These are phyloP conservation scores for Hirtodrosophila alboralis DNA, from an alignment of 2,888 invertebrate genomes.

Conservation along the genomic window DNA sequence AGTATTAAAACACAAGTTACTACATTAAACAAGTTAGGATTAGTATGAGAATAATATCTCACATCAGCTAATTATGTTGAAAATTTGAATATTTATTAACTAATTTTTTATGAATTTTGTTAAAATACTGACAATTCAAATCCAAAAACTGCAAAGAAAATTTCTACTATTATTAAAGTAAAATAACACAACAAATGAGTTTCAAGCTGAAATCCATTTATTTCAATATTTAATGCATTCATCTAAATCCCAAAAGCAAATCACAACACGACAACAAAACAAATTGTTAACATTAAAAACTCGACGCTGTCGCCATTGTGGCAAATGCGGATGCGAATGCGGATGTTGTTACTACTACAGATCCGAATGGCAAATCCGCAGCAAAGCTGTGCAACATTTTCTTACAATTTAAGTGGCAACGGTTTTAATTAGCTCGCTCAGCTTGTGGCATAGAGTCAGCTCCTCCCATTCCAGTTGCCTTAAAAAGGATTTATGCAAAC, in stretches of 20 bases:
- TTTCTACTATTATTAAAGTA: background rate
- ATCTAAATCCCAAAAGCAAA: slow-evolving; percentile 41
- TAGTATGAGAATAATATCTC: slow-evolving; percentile 6
- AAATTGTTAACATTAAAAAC: slow-evolving; percentile 63
- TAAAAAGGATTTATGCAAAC: slow-evolving; percentile 62
- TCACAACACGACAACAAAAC: slow-evolving; percentile 50
- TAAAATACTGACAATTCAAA: no score
- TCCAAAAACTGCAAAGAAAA: background rate
- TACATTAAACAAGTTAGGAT: slow-evolving; percentile 7
- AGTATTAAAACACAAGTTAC: slow-evolving; percentile 1
- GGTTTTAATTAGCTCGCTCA: slow-evolving; percentile 60
- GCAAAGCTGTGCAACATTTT: slow-evolving; percentile 61
- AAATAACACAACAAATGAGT: slow-evolving; percentile 22
- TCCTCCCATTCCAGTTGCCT: background rate
- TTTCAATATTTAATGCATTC: slow-evolving; percentile 60
- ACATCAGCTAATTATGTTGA: background rate
- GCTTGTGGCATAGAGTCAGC: slow-evolving; percentile 15
- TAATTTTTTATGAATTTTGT: no score
- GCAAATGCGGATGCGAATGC: slow-evolving; percentile 11
- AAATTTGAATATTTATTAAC: no score
- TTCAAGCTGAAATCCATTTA: slow-evolving; percentile 36
- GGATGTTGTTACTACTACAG: slow-evolving; percentile 8
- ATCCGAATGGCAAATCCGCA: slow-evolving; percentile 40
- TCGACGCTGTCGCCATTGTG: slow-evolving; percentile 19
- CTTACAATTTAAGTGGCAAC: slow-evolving; percentile 64